A percentile compares a stretch with the other conserved stretches of the same genome.
These are phyloP conservation scores for Paracentrotus lividus DNA, from an alignment of 53 echinoderm and acorn worm species.

Conservation along the genomic window DNA sequence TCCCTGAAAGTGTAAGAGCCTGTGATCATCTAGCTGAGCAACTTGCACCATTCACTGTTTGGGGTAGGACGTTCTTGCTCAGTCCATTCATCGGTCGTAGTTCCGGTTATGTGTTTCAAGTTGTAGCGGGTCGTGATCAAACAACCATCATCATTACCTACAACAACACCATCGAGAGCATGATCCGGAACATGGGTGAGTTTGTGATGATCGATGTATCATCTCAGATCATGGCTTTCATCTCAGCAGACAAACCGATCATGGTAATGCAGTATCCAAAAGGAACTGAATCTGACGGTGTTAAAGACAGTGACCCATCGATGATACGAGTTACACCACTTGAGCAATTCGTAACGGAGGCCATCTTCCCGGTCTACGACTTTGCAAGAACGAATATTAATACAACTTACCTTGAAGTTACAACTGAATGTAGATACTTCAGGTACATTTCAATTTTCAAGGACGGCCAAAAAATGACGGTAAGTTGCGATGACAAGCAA, in stretches of 20 bases:
- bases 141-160: not conserved
- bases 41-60: not conserved
- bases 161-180: too few relatives aligned
- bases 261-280: constrained; percentile 22
- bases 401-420: not conserved
- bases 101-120: constrained; percentile 7
- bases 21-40: constrained; percentile 39
- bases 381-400: not conserved
- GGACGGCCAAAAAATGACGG: not conserved
- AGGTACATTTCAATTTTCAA: not conserved
- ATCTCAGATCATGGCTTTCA: constrained; percentile 27
- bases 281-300: not conserved
- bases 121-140: constrained; percentile 17
- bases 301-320: not conserved
- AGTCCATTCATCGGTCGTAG: not conserved
- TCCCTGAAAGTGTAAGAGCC: not conserved
- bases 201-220: not conserved
- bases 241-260: constrained; percentile 27
- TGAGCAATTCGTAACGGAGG: not conserved
- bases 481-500: not conserved
- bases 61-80: not conserved
- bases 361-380: not conserved
- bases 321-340: constrained; percentile 14
- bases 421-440: not conserved
- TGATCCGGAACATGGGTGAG: constrained; percentile 22